These are phyloP conservation scores for Andricus grossulariae DNA, from an alignment of 1,140 invertebrate genomes.

Conservation along the genomic window DNA sequence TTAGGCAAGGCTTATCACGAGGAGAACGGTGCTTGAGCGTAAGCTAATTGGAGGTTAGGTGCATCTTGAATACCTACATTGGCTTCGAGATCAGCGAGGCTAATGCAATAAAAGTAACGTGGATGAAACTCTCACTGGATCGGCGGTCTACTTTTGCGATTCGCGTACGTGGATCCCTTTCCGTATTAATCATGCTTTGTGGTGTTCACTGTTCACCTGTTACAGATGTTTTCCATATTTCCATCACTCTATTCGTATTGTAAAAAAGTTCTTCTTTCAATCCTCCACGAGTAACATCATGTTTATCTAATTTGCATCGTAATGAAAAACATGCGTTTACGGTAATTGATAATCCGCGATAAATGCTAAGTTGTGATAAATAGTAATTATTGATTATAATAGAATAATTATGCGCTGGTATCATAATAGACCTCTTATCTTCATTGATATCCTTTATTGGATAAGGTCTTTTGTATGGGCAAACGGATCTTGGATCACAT, in stretches of 20 bases:
- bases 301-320: neutral
- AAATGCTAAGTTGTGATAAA: neutral
- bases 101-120: constrained; percentile 8
- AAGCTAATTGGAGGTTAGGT: constrained; percentile 36
- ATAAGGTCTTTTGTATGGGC: no score
- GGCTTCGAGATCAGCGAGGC: neutral
- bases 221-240: neutral
- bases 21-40: neutral
- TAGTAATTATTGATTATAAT: neutral
- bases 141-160: constrained; percentile 4
- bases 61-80: constrained; percentile 1
- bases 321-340: neutral
- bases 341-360: neutral
- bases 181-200: constrained; percentile 35
- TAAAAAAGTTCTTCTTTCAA: neutral
- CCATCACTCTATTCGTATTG: neutral
- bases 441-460: no score
- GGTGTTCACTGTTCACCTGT: neutral
- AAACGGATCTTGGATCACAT: no score
- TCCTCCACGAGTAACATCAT: neutral
- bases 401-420: no score
- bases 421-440: no score
- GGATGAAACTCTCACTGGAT: constrained; percentile 2
- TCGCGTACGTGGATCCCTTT: constrained; percentile 12
- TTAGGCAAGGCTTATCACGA: constrained; percentile 41